Base-by-base conservation (phyloP, 2,888 invertebrate genomes). In the Congeria kusceri region DNA sequence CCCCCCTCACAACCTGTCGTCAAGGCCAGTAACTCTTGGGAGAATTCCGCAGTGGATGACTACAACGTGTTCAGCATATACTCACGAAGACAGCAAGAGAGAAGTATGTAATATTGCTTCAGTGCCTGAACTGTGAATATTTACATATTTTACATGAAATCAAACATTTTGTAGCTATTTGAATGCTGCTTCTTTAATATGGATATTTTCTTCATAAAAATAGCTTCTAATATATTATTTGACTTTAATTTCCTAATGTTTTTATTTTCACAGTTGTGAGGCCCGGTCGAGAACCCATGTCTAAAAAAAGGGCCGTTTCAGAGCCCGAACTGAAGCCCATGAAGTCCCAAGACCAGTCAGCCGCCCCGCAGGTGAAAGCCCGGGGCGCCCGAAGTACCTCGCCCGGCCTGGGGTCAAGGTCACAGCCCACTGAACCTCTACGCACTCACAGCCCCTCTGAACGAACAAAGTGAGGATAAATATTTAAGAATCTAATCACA, bases 21-120 rank as follows among this genome's bases (percentile, higher is more conserved):
- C 29, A 80, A 81, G 32, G 67, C 84, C 71, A 80, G 74, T 73
- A 84, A 85, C 78, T 80, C 82, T 13, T 91, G 90, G 91, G 88
- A 88, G 15, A 87, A 88, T 4, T 83, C 89, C 0, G 68, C 74
- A 29, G 78, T 89, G 7, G 92, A 92, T 66, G 92, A 91, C 2
- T 90, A 88, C 80, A 92, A 90, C 80, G 89, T 92, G 69, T 84
- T 92, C 86, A 92, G 88, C 77, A 87, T 92, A 27, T 90, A 88
- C 72, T 85, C 89, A 39, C 74, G 92, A 7, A 85, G 87, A 69
- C 87, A 85, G 47, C 83, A 86, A 59, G 85, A 85, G 49, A 87
- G 87, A 79, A 83, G 90, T 90, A 77, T 74, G 77, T 20, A 13
- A 9, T 5, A 39, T 39, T 39, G 1, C 9, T 39, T 39, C 11